phyloP scores from a whole-genome alignment of 1,140 invertebrate species.

The Drosophila kepulauana region DNA sequence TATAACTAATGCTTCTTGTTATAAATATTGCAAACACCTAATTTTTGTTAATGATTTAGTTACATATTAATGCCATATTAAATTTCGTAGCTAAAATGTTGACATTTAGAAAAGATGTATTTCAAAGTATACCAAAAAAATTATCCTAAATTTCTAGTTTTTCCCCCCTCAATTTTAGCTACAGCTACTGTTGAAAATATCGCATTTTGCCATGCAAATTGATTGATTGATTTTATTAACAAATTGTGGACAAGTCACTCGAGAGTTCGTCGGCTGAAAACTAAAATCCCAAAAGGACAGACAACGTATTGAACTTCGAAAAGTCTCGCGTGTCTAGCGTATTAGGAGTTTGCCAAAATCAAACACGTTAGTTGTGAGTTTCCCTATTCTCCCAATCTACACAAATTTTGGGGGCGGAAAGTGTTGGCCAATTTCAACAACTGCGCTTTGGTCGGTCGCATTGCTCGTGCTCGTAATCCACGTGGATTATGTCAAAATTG shows the following conservation, averaged over 20 bases:
- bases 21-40: too few relatives aligned
- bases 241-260: constrained; percentile 19
- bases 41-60: too few relatives aligned
- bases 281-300: neutral
- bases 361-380: constrained; percentile 27
- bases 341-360: constrained; percentile 32
- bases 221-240: constrained; percentile 27
- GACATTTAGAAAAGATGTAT: neutral
- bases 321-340: constrained; percentile 2
- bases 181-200: neutral
- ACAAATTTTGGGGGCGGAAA: neutral
- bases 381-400: neutral
- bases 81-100: too few relatives aligned
- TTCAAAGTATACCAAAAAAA: neutral
- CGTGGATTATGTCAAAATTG: constrained; percentile 82
- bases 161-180: neutral
- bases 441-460: constrained; percentile 29
- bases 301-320: constrained; percentile 14
- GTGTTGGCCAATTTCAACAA: constrained; percentile 56
- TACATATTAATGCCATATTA: too few relatives aligned
- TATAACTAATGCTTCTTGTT: too few relatives aligned
- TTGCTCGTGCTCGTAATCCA: constrained; percentile 70
- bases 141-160: neutral
- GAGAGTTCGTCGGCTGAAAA: constrained; percentile 3
- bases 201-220: neutral